Conservation (phyloP, 2,113 vertebrate species). For the Melanerpes aurifrons region DNA sequence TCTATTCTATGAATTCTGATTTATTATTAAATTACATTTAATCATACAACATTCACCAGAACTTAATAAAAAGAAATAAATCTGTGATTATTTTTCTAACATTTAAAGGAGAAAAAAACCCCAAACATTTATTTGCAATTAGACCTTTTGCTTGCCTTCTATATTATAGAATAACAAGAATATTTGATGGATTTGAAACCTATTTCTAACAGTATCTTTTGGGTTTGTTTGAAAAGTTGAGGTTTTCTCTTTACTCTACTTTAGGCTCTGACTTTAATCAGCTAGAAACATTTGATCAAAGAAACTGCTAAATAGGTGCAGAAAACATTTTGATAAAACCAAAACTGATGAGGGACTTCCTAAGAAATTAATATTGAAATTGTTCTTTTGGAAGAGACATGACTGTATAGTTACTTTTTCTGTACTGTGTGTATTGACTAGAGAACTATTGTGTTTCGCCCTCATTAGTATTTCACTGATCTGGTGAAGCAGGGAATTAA, state of each 20-base stretch:
- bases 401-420: not conserved
- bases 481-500: constrained; percentile 5
- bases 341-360: not conserved
- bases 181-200: not conserved
- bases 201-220: not conserved
- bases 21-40: too few relatives aligned
- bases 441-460: not conserved
- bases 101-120: not conserved
- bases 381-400: not conserved
- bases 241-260: not conserved
- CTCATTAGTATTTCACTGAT: constrained; percentile 40
- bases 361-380: not conserved
- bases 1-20: too few relatives aligned
- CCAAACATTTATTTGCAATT: not conserved
- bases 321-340: not conserved
- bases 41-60: not conserved
- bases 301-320: not conserved
- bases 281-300: not conserved
- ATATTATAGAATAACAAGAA: not conserved
- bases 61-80: not conserved
- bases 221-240: not conserved
- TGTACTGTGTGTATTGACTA: constrained; percentile 25
- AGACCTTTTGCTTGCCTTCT: not conserved
- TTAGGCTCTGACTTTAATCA: not conserved
- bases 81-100: not conserved